phyloP scores from a whole-genome alignment of 2,888 invertebrate species.

The Caenorhabditis afra region DNA sequence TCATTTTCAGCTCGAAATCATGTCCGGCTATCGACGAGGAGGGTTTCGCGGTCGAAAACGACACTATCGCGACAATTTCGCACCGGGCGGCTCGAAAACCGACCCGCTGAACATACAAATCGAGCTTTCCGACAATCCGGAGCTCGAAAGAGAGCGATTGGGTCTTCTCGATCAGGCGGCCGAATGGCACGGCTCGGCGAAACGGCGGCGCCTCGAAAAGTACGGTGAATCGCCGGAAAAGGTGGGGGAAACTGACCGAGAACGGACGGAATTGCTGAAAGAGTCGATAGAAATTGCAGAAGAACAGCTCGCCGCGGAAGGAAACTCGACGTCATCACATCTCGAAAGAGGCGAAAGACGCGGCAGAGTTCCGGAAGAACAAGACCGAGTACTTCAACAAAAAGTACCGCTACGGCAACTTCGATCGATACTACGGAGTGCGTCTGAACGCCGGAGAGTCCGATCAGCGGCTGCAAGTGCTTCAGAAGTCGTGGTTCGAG shows the following conservation, averaged over 20 bases:
- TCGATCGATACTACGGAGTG: slow-evolving; percentile 96
- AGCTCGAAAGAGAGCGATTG: slow-evolving; percentile 30
- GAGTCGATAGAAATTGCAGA: slow-evolving; percentile 1
- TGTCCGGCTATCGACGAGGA: slow-evolving; percentile 40
- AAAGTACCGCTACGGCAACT: slow-evolving; percentile 90
- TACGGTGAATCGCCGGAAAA: slow-evolving; percentile 7
- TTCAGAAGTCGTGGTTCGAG: slow-evolving; percentile 89
- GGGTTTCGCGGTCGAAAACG: slow-evolving; percentile 51
- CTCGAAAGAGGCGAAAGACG: slow-evolving; percentile 44
- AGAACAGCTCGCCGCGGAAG: slow-evolving; percentile 18
- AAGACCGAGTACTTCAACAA: slow-evolving; percentile 70
- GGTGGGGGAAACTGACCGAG: neutral
- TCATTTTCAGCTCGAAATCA: neutral
- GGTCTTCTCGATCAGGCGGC: slow-evolving; percentile 22
- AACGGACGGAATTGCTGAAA: neutral
- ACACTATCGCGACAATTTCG: slow-evolving; percentile 42
- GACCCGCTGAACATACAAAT: slow-evolving; percentile 58
- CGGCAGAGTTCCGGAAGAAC: slow-evolving; percentile 37
- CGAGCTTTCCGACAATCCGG: slow-evolving; percentile 33
- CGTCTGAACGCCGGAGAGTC: slow-evolving; percentile 86
- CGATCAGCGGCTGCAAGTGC: slow-evolving; percentile 88
- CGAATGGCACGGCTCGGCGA: neutral
- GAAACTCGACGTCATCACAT: slow-evolving; percentile 11
- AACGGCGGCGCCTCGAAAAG: slow-evolving; percentile 5
- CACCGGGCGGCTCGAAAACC: slow-evolving; percentile 52